Evolutionary conservation across 2,888 invertebrate genomes (phyloP), one percentile per base, ranked within the genome.

Genomic region (Drosophila falleni): DNA sequence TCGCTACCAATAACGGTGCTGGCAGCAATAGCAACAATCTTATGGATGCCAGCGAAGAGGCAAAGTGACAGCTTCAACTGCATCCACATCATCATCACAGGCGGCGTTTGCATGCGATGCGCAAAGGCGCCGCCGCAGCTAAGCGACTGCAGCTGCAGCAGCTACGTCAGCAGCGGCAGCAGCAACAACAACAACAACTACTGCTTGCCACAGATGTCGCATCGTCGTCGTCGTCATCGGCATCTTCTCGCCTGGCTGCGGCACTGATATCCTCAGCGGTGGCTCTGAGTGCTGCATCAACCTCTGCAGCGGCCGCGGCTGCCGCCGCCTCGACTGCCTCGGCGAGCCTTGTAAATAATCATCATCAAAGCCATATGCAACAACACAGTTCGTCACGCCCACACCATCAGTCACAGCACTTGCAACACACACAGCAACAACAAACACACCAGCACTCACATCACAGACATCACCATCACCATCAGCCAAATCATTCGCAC

Each of bases 21-120:
- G 79, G 62, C 86, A 81, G 62, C 74, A 83, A 64, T 79, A 84
- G 67, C 88, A 89, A 69, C 81, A 90, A 68, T 78, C 75, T 83
- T 31, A 44, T 87, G 76, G 91, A 82, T 76, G 76, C 81, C 49
- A 83, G 87, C 42, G 92, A 92, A 75, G 92, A 92, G 85, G 71
- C 84, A 74, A 93, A 92, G 92, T 92, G 92, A 92, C 92, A 91
- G 90, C 89, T 84, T 84, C 84, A 84, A 87, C 50, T 85, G 72
- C 89, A 85, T 87, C 84, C 84, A 29, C 91, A 90, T 80, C 89
- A 90, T 80, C 89, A 90, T 77, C 90, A 91, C 51, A 74, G 91
- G 75, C 91, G 91, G 75, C 88, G 89, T 56, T 84, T 89, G 76
- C 90, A 90, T 81, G 85, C 90, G 63, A 89, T 91, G 78, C 88